Evolutionary conservation across 2,113 vertebrate genomes (phyloP).

Genomic region (Vombatus ursinus): DNA sequence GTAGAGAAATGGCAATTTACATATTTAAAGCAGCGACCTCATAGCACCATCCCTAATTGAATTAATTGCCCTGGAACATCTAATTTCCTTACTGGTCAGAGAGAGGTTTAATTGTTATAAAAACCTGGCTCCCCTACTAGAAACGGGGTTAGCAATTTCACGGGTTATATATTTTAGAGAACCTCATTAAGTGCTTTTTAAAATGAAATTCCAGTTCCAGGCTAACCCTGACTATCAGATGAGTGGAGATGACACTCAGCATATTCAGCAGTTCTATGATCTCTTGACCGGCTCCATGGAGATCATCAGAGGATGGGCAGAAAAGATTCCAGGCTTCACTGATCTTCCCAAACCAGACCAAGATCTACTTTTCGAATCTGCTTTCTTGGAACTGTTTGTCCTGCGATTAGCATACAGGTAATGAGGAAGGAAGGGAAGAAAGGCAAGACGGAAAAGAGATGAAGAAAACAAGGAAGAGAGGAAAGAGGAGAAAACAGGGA

Average conservation of each 20-base stretch:
- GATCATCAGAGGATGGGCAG: constrained; percentile 99
- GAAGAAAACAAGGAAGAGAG: constrained; percentile 14
- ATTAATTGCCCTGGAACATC: constrained; percentile 89
- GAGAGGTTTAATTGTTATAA: constrained; percentile 88
- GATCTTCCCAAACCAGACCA: constrained; percentile 96
- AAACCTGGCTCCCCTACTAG: constrained; percentile 84
- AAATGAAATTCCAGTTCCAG: constrained; percentile 98
- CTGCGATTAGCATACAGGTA: constrained; percentile 97
- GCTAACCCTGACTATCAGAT: constrained; percentile 99
- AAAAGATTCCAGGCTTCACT: constrained; percentile 95
- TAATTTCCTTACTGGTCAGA: constrained; percentile 89
- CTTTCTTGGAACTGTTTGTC: constrained; percentile 98
- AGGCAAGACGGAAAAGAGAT: neutral
- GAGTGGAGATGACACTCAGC: constrained; percentile 97
- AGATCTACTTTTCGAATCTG: constrained; percentile 97
- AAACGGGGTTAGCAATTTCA: constrained; percentile 93
- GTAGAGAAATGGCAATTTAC: constrained; percentile 77
- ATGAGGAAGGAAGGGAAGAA: constrained; percentile 11
- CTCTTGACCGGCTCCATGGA: constrained; percentile 99
- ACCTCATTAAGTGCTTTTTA: constrained; percentile 92
- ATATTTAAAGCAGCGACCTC: constrained; percentile 76
- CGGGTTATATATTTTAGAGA: constrained; percentile 95
- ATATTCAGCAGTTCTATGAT: constrained; percentile 99
- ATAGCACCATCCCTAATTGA: constrained; percentile 83
- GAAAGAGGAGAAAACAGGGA: neutral